Conservation (phyloP, 2,888 invertebrate species). For the Lithosia quadra region DNA sequence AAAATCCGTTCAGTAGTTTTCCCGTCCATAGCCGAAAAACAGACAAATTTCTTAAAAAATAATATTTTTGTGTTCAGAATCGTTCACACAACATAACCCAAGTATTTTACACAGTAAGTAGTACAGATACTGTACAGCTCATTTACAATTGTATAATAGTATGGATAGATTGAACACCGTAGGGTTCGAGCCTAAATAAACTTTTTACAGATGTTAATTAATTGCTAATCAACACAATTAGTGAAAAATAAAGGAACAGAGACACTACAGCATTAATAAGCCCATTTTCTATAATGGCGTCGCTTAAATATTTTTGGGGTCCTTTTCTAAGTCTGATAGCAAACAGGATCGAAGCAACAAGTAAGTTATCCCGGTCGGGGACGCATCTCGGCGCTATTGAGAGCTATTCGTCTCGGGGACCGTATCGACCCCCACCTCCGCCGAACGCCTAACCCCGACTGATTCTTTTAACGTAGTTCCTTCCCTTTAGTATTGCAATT, state of each 20-base stretch:
- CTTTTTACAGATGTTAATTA: not conserved
- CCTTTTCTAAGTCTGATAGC: constrained; percentile 52
- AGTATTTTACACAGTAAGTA: no score
- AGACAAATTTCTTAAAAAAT: no score
- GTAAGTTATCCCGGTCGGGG: constrained; percentile 74
- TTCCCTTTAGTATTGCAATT: constrained; percentile 17
- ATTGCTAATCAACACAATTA: not conserved
- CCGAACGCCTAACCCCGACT: constrained; percentile 24
- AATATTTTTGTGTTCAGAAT: no score
- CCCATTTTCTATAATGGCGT: constrained; percentile 34
- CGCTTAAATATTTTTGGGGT: constrained; percentile 49
- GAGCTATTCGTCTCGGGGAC: constrained; percentile 73
- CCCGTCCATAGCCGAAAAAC: no score
- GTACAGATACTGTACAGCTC: no score
- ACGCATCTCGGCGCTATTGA: constrained; percentile 73
- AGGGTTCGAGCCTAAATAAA: not conserved
- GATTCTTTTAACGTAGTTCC: constrained; percentile 43
- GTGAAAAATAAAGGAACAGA: constrained; percentile 5
- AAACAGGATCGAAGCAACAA: constrained; percentile 76
- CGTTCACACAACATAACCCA: no score
- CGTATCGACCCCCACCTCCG: constrained; percentile 53
- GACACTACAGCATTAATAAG: constrained; percentile 26
- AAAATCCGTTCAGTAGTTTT: no score
- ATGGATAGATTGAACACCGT: no score
- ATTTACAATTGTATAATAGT: no score